Conservation (phyloP, 2,113 vertebrate genomes). For the Octodon degus region DNA sequence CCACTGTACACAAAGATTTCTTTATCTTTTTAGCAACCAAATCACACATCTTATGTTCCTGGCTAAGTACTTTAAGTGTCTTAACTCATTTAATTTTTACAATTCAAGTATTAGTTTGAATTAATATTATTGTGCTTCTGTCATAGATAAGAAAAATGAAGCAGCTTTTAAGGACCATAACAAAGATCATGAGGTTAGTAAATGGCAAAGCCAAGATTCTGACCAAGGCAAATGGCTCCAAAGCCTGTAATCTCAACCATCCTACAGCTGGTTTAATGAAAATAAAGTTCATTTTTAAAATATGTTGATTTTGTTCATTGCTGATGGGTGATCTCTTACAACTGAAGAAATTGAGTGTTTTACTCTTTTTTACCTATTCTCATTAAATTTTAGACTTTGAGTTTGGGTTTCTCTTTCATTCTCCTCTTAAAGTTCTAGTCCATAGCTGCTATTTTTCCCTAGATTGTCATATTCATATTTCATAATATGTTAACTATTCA, state of each 20-base stretch:
- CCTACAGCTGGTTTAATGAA: constrained; percentile 30
- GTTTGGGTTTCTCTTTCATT: neutral
- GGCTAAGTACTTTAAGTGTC: neutral
- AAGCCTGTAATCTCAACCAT: constrained; percentile 40
- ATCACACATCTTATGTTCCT: neutral
- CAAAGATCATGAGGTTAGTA: neutral
- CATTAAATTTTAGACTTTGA: constrained; percentile 44
- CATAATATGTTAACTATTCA: neutral
- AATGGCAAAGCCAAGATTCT: constrained; percentile 8
- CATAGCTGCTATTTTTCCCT: neutral
- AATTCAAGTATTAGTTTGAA: constrained; percentile 24
- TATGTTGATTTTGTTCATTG: constrained; percentile 25
- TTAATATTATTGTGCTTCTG: neutral
- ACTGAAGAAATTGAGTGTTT: neutral
- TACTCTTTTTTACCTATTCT: neutral
- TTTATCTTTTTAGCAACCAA: neutral
- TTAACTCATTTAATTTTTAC: neutral
- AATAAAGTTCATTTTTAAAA: constrained; percentile 20
- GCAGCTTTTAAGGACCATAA: constrained; percentile 36
- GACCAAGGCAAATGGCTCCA: constrained; percentile 23
- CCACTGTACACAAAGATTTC: neutral
- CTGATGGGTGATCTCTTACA: constrained; percentile 12
- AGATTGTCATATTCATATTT: neutral
- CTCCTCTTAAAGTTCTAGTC: neutral
- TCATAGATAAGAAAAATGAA: constrained; percentile 62